phyloP scores from a whole-genome alignment of 53 echinoderm and acorn worm species.

The Holothuria scabra region DNA sequence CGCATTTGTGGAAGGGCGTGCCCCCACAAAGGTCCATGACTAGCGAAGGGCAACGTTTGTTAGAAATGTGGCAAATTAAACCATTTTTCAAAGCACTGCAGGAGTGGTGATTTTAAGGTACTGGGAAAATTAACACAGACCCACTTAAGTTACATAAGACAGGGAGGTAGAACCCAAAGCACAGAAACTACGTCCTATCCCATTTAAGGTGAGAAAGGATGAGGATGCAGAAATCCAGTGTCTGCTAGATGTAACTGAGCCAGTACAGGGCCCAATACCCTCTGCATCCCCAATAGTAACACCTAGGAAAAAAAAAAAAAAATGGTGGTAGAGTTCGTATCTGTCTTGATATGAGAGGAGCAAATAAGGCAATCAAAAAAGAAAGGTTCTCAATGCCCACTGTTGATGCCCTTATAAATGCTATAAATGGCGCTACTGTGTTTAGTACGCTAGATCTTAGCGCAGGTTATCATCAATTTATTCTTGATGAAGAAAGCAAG shows the following conservation, averaged over 20 bases:
- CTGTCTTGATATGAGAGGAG: conserved; percentile 71
- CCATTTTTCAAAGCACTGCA: conserved; percentile 50
- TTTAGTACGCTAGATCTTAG: conserved; percentile 74
- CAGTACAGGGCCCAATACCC: conserved; percentile 62
- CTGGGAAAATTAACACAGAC: conserved; percentile 65
- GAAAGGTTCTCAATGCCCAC: conserved; percentile 68
- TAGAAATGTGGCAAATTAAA: conserved; percentile 40
- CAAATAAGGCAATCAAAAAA: conserved; percentile 63
- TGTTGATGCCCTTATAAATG: conserved; percentile 61
- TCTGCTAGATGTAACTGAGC: conserved; percentile 62
- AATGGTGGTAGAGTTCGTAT: conserved; percentile 45
- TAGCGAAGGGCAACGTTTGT: conserved; percentile 53
- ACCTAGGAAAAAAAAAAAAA: conserved; percentile 35
- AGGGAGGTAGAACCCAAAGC: conserved; percentile 48
- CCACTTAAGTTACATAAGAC: conserved; percentile 63
- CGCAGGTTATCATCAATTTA: conserved; percentile 66
- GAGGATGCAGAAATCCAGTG: conserved; percentile 60
- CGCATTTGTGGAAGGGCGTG: conserved; percentile 40
- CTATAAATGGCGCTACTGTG: conserved; percentile 48
- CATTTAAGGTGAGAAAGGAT: conserved; percentile 66
- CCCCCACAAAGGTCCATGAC: conserved; percentile 50
- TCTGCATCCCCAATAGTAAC: conserved; percentile 36
- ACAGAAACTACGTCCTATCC: conserved; percentile 63
- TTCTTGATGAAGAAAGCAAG: conserved; percentile 56
- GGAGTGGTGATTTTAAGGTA: neutral